A percentile compares a stretch with the other conserved stretches of the same genome.
Conservation (phyloP, 1,140 invertebrate genomes). For the Brachionus angularis region DNA sequence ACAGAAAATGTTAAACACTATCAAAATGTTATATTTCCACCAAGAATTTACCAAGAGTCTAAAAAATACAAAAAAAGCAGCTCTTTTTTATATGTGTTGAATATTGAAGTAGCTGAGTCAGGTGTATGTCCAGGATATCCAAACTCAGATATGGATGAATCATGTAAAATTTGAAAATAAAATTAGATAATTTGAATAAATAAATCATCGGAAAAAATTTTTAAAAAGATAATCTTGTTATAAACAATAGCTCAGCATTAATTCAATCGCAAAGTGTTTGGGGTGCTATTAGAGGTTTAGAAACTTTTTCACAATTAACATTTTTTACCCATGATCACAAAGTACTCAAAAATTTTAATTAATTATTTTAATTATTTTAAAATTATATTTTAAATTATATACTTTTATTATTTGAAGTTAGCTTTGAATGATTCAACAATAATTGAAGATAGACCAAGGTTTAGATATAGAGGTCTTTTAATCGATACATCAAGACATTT, state of each 20-base stretch:
- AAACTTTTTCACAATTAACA: conserved; percentile 43
- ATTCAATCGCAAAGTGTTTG: conserved; percentile 22
- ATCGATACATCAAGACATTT: conserved; percentile 79
- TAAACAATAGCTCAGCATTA: not conserved
- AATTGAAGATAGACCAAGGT: conserved; percentile 55
- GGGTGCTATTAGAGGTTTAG: conserved; percentile 40
- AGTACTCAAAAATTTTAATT: not conserved
- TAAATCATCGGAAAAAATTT: conserved; percentile 1
- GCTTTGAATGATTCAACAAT: conserved; percentile 48
- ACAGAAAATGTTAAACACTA: conserved; percentile 29
- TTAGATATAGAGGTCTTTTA: conserved; percentile 71
- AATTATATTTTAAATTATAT: not conserved
- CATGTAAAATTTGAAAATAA: not conserved
- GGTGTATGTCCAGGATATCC: conserved; percentile 30
- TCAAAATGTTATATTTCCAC: conserved; percentile 34
- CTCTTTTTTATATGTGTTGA: not conserved
- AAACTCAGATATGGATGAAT: conserved; percentile 30
- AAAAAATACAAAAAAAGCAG: not conserved
- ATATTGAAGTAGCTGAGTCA: not conserved
- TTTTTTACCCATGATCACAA: not conserved
- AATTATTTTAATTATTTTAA: not conserved
- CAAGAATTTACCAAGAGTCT: conserved; percentile 3
- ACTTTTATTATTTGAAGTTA: no score
- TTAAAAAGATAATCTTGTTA: not conserved
- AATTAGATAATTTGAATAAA: not conserved